Percentiles rank a stretch among this genome's conserved stretches.
Conservation (phyloP, 2,797 vertebrate species). For the Xiphorhynchus erythropygius region DNA sequence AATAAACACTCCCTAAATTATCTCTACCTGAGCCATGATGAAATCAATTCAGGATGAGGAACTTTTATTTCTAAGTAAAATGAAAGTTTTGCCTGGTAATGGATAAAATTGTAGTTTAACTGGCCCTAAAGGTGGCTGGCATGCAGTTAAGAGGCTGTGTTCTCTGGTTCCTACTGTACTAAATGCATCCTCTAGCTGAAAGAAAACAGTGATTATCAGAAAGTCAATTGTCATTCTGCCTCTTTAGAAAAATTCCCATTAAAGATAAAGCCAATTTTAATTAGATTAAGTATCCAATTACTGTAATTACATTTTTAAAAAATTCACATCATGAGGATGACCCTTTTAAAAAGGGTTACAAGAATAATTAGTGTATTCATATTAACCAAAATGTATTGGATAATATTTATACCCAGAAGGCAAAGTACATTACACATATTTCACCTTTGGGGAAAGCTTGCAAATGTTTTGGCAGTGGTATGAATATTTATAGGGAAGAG, state of each 20-base stretch:
- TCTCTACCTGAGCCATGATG: not conserved
- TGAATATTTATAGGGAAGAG: constrained; percentile 83
- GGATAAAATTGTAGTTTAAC: constrained; percentile 14
- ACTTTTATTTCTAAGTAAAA: not conserved
- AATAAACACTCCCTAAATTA: not conserved
- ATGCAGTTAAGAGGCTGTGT: constrained; percentile 2
- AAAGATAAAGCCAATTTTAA: constrained; percentile 86
- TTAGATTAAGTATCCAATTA: constrained; percentile 88
- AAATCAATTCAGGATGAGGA: not conserved
- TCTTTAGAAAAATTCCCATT: constrained; percentile 84
- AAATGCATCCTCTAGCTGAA: constrained; percentile 72
- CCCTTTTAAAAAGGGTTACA: constrained; percentile 83
- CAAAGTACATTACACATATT: constrained; percentile 81
- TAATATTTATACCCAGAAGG: constrained; percentile 85
- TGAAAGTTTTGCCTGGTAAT: constrained; percentile 10
- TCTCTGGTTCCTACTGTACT: constrained; percentile 40
- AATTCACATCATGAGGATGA: constrained; percentile 84
- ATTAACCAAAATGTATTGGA: constrained; percentile 84
- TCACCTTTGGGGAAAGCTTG: constrained; percentile 83
- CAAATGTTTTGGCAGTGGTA: constrained; percentile 81
- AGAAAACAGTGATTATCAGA: constrained; percentile 81
- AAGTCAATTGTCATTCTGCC: constrained; percentile 82
- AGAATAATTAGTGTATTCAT: constrained; percentile 86
- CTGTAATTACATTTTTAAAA: constrained; percentile 84
- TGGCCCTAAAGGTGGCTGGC: constrained; percentile 16